Conservation (phyloP, 2,797 vertebrate species). For the Characodon lateralis region DNA sequence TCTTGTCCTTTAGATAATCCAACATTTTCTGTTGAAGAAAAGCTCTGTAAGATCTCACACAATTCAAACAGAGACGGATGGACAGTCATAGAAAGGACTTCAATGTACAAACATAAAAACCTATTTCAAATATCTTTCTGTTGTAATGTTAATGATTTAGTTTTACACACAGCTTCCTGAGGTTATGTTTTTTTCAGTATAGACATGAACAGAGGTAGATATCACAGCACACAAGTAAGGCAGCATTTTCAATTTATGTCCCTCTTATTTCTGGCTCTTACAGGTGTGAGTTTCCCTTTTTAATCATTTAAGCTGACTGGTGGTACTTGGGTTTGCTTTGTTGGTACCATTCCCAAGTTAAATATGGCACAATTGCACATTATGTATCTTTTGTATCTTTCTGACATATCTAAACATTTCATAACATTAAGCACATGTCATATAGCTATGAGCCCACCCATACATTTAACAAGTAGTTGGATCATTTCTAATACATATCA, state of each 20-base stretch:
- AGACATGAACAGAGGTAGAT: neutral
- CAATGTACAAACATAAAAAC: no score
- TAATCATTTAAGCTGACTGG: neutral
- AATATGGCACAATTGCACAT: neutral
- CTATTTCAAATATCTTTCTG: neutral
- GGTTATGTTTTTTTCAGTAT: neutral
- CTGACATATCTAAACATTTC: neutral
- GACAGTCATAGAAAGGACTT: neutral
- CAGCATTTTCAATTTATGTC: neutral
- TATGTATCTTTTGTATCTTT: no score
- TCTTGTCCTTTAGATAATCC: constrained; percentile 95
- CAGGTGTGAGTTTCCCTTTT: neutral
- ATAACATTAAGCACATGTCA: no score
- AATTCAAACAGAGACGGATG: neutral
- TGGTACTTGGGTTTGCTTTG: neutral
- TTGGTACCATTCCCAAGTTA: neutral
- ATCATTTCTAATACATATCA: no score
- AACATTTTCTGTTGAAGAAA: constrained; percentile 92
- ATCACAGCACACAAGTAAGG: neutral
- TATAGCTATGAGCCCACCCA: no score
- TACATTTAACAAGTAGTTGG: no score
- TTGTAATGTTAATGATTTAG: neutral
- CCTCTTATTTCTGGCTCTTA: neutral
- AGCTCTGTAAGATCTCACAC: neutral
- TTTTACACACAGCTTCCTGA: neutral